Percentiles rank a stretch among this genome's conserved stretches.
Conservation (phyloP, 2,888 invertebrate genomes). For the Sarcophaga carnaria region DNA sequence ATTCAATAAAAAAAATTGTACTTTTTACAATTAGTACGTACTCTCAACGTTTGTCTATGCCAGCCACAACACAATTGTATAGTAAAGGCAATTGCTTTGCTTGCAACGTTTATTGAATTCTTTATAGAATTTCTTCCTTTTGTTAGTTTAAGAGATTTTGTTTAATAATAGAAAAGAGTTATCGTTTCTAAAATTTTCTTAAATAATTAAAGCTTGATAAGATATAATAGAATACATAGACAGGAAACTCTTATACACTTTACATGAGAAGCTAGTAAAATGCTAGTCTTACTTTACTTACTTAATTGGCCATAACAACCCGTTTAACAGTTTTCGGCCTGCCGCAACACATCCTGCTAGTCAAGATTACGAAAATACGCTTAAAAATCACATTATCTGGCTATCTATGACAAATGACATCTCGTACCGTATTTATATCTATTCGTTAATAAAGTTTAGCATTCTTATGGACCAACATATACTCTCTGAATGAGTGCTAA, state of each 20-base stretch:
- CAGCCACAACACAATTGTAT: no score
- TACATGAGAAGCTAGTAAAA: not conserved
- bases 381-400: no score
- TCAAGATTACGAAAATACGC: no score
- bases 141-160: conserved; percentile 19
- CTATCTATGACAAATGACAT: no score
- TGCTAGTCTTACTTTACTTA: not conserved
- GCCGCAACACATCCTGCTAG: no score
- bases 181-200: conserved; percentile 20
- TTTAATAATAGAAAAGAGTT: conserved; percentile 24
- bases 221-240: not conserved
- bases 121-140: conserved; percentile 17
- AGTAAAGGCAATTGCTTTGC: not conserved
- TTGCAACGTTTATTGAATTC: conserved; percentile 23
- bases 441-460: no score
- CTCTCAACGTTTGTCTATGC: no score
- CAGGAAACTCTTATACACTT: conserved; percentile 1
- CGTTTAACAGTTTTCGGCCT: no score
- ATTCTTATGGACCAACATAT: no score
- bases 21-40: not conserved
- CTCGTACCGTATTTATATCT: no score
- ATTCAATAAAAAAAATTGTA: not conserved
- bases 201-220: conserved; percentile 23
- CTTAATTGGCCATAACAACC: no score
- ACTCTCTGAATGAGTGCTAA: no score